phyloP scores from a whole-genome alignment of 53 echinoderm and acorn worm genomes.

The Apostichopus leukothele region DNA sequence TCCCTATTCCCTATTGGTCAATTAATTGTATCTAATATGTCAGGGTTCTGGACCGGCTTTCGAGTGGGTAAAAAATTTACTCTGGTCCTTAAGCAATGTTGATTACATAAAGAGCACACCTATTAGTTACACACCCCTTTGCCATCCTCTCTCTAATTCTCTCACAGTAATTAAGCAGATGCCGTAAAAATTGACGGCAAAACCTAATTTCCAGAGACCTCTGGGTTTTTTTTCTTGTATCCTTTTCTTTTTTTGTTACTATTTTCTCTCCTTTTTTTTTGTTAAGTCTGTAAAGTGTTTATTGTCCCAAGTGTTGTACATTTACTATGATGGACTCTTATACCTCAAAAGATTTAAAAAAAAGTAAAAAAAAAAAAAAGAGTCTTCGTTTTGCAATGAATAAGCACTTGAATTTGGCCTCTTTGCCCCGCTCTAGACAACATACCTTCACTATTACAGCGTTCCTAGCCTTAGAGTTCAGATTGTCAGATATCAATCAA shows the following conservation, averaged over 20 bases:
- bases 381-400: slow-evolving; percentile 28
- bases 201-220: neutral
- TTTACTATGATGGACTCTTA: neutral
- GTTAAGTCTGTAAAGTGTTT: slow-evolving; percentile 2
- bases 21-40: neutral
- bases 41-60: neutral
- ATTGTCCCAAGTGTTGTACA: neutral
- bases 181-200: neutral
- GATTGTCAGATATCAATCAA: slow-evolving; percentile 50
- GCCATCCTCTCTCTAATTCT: slow-evolving; percentile 17
- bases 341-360: neutral
- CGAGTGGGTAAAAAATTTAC: neutral
- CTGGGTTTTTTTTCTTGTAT: neutral
- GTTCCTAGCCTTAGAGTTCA: slow-evolving; percentile 42
- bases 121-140: neutral
- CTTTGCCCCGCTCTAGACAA: neutral
- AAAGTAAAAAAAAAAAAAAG: neutral
- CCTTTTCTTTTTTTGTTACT: too few relatives aligned
- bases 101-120: neutral
- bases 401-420: slow-evolving; percentile 35
- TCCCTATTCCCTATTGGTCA: neutral
- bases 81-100: neutral
- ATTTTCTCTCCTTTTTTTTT: too few relatives aligned
- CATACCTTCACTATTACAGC: slow-evolving; percentile 9
- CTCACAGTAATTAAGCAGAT: slow-evolving; percentile 7